These are phyloP conservation scores for Glareola pratincola DNA, from an alignment of 2,113 vertebrate species.

Conservation along the genomic window DNA sequence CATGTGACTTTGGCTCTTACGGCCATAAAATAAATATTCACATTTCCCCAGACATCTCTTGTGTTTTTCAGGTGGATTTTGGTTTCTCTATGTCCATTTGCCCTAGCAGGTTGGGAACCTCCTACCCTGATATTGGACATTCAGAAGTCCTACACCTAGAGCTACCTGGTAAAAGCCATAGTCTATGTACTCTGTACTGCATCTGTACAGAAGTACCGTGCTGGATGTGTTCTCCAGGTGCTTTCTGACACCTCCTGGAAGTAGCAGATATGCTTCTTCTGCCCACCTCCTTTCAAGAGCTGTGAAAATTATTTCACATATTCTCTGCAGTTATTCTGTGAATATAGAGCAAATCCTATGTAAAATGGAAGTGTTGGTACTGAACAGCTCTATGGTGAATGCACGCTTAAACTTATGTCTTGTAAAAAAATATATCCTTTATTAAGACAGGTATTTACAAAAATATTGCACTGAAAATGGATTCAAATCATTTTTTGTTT, in stretches of 20 bases:
- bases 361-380: neutral
- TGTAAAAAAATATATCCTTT: neutral
- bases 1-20: neutral
- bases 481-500: neutral
- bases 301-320: neutral
- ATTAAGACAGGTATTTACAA: neutral
- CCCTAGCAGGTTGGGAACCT: neutral
- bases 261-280: neutral
- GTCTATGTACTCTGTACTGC: neutral
- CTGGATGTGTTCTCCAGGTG: neutral
- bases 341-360: neutral
- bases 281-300: neutral
- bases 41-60: neutral
- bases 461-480: neutral
- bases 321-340: neutral
- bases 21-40: neutral
- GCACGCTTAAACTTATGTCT: neutral
- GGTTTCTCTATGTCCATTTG: neutral
- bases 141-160: neutral
- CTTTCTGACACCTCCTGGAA: neutral
- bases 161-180: neutral
- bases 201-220: neutral
- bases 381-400: neutral
- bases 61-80: neutral
- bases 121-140: neutral